A percentile compares a stretch with the other conserved stretches of the same genome.
Evolutionary conservation across 1,140 invertebrate genomes (phyloP).

Genomic region (Anadara kagoshimensis): DNA sequence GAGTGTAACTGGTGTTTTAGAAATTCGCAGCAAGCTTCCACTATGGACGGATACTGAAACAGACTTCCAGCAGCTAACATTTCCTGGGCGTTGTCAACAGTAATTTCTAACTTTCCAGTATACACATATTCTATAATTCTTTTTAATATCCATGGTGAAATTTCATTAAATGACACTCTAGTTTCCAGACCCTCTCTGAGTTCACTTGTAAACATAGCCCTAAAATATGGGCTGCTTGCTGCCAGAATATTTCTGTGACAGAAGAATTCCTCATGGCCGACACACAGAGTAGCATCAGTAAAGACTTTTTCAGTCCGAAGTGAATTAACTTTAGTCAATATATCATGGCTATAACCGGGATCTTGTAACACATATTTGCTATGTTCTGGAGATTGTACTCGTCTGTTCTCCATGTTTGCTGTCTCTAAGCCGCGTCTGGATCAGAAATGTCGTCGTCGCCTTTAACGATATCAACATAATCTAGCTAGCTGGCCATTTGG

Average conservation of each 20-base stretch:
- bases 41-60: constrained; percentile 74
- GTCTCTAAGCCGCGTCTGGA: too few relatives aligned
- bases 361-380: constrained; percentile 55
- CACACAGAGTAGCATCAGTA: constrained; percentile 70
- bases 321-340: constrained; percentile 66
- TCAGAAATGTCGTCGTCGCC: too few relatives aligned
- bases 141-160: constrained; percentile 73
- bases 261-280: constrained; percentile 71
- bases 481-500: too few relatives aligned
- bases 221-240: constrained; percentile 74
- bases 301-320: constrained; percentile 60
- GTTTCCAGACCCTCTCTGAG: constrained; percentile 71
- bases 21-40: constrained; percentile 71
- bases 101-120: constrained; percentile 72
- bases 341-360: constrained; percentile 57
- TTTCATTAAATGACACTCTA: constrained; percentile 70
- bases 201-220: constrained; percentile 74
- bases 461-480: too few relatives aligned
- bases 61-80: constrained; percentile 73
- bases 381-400: constrained; percentile 12
- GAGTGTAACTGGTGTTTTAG: constrained; percentile 71
- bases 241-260: constrained; percentile 74
- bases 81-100: constrained; percentile 72
- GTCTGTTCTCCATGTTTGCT: constrained; percentile 1
- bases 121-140: constrained; percentile 74